These are phyloP conservation scores for Grammomys dolichurus DNA, from an alignment of 2,113 vertebrate genomes.

Conservation along the genomic window DNA sequence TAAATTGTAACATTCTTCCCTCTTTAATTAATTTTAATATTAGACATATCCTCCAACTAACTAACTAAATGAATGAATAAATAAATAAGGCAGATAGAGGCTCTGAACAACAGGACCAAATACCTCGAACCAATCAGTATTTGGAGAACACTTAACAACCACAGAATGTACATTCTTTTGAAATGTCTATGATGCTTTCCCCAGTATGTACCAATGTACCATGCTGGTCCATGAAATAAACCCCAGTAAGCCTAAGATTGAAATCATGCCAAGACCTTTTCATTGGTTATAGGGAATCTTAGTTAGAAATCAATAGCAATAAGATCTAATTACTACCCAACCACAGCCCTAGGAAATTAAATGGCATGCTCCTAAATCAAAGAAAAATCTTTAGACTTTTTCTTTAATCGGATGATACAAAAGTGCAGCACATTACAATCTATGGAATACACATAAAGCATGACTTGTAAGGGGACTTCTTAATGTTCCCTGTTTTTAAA, in stretches of 20 bases:
- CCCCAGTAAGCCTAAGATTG: not conserved
- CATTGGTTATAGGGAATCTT: not conserved
- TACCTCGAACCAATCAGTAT: not conserved
- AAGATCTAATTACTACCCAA: not conserved
- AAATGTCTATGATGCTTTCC: not conserved
- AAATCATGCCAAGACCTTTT: not conserved
- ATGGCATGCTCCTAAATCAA: not conserved
- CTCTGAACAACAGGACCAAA: not conserved
- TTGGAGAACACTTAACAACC: not conserved
- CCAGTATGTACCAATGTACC: not conserved
- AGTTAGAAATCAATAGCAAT: not conserved
- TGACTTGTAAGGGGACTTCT: not conserved
- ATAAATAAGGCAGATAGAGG: not conserved
- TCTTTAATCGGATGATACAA: not conserved
- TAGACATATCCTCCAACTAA: not conserved
- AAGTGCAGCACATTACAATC: not conserved
- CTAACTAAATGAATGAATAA: not conserved
- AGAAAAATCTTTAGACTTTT: not conserved
- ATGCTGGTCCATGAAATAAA: not conserved
- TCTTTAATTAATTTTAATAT: not conserved
- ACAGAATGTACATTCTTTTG: not conserved
- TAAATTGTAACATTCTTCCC: not conserved
- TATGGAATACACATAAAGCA: not conserved
- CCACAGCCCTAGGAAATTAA: slow-evolving; percentile 6
- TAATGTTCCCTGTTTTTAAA: not conserved